A percentile compares a stretch with the other conserved stretches of the same genome.
Evolutionary conservation across 2,113 vertebrate species (phyloP).

Genomic region (Urocitellus parryii): DNA sequence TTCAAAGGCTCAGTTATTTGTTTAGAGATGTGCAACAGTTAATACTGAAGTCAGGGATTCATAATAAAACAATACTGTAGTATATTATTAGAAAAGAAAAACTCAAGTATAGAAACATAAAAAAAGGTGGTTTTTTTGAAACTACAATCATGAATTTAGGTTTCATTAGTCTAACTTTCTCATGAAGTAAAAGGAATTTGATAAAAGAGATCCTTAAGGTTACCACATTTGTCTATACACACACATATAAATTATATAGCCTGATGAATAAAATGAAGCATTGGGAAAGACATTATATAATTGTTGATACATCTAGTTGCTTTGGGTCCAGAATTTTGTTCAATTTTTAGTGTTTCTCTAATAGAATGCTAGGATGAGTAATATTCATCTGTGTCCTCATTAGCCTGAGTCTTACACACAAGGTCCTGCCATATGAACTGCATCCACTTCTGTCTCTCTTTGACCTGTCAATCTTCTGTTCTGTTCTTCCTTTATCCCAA

Average conservation of each 20-base stretch:
- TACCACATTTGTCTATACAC: too few relatives aligned
- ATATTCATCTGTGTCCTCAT: background rate
- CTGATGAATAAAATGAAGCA: constrained; percentile 1
- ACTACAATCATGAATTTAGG: background rate
- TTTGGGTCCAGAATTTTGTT: background rate
- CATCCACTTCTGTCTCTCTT: background rate
- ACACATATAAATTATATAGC: background rate
- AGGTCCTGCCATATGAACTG: background rate
- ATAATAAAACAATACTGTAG: constrained; percentile 19
- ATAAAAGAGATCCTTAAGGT: background rate
- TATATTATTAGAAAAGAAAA: constrained; percentile 26
- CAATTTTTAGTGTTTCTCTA: background rate
- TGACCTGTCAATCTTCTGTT: background rate
- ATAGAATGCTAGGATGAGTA: background rate
- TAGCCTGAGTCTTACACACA: background rate
- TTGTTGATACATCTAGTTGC: background rate
- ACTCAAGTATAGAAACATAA: background rate
- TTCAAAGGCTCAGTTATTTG: constrained; percentile 39
- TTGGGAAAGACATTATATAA: background rate
- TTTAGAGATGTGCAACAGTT: background rate
- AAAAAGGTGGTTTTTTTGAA: background rate
- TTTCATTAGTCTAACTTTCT: background rate
- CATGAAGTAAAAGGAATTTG: background rate
- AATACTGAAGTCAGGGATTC: constrained; percentile 9
- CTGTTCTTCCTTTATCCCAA: background rate